Evolutionary conservation across 2,797 vertebrate species (phyloP).

Genomic region (Sparus aurata): DNA sequence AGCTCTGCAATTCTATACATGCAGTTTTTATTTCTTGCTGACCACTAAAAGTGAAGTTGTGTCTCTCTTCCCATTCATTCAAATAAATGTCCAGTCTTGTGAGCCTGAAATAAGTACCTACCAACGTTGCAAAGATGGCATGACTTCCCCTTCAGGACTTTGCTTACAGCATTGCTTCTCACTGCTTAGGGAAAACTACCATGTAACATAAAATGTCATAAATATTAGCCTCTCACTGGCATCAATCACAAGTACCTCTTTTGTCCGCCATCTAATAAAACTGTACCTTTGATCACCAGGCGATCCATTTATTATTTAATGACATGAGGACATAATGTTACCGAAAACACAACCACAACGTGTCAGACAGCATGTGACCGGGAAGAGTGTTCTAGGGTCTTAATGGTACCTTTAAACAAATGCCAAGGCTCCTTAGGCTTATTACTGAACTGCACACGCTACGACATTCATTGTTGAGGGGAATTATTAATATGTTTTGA

Average conservation of each 20-base stretch:
- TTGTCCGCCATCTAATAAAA: constrained; percentile 35
- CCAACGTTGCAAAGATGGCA: no score
- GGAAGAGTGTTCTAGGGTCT: background rate
- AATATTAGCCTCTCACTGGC: constrained; percentile 16
- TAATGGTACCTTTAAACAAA: background rate
- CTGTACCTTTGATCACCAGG: constrained; percentile 37
- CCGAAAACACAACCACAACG: background rate
- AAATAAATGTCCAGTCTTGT: no score
- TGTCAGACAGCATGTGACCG: no score
- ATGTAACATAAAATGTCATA: background rate
- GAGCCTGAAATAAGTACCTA: no score
- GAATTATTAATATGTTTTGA: background rate
- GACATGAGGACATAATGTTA: background rate
- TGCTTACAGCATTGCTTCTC: background rate
- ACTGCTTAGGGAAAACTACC: background rate
- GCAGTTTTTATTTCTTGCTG: no score
- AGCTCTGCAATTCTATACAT: no score
- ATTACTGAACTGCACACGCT: background rate
- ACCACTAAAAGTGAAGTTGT: no score
- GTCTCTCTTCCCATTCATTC: no score
- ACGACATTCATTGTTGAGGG: background rate
- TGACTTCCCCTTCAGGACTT: no score
- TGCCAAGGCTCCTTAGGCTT: constrained; percentile 1
- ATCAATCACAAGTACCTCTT: background rate
- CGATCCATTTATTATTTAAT: background rate